Percentiles rank a stretch among this genome's conserved stretches.
Conservation (phyloP, 64 coral and sea anemone species). For the Stylophora pistillata region DNA sequence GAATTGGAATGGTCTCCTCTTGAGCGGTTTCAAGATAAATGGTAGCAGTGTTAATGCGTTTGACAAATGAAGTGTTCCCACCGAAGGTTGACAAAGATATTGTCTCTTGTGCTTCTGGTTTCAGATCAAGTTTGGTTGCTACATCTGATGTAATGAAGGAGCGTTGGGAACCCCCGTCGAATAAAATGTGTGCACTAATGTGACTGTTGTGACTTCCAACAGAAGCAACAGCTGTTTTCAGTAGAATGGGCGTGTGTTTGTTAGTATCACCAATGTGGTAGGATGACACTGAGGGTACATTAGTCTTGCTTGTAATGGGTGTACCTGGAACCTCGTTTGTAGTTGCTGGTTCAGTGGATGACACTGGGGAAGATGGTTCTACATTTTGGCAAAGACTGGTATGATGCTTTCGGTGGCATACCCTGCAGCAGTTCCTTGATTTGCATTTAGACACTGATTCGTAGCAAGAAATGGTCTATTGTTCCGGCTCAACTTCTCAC, state of each 20-base stretch:
- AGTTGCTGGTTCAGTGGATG: background rate
- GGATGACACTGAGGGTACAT: no score
- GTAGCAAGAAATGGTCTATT: no score
- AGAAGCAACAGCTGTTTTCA: constrained; percentile 43
- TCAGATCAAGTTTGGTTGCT: constrained; percentile 5
- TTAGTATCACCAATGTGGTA: no score
- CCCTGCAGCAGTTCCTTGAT: constrained; percentile 34
- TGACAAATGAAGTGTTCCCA: background rate
- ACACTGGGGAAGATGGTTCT: no score
- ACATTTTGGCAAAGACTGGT: constrained; percentile 38
- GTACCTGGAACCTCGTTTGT: no score
- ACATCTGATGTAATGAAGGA: constrained; percentile 46
- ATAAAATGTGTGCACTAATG: constrained; percentile 28
- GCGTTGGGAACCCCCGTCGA: constrained; percentile 39
- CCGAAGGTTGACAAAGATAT: constrained; percentile 57
- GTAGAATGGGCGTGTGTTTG: constrained; percentile 21
- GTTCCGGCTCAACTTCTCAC: no score
- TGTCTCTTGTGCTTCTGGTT: constrained; percentile 6
- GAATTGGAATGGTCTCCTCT: constrained; percentile 43
- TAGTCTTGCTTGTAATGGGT: no score
- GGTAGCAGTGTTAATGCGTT: background rate
- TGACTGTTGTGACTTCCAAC: background rate
- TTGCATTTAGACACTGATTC: constrained; percentile 50
- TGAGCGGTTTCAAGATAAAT: background rate
- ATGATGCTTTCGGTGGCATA: constrained; percentile 55